These are phyloP conservation scores for Clostera curtula DNA, from an alignment of 2,888 invertebrate species.

Conservation along the genomic window DNA sequence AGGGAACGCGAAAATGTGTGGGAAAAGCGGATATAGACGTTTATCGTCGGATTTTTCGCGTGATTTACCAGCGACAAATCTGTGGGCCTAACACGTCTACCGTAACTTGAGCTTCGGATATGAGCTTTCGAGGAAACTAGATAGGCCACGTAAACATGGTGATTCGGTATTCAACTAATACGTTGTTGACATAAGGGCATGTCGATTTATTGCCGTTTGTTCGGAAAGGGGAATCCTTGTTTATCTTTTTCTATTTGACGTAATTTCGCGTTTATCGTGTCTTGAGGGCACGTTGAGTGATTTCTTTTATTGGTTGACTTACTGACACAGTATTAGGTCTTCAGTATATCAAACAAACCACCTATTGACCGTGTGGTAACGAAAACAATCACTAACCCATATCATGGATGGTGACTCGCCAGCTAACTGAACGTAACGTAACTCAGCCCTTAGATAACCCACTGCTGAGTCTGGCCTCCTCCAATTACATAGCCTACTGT, in stretches of 20 bases:
- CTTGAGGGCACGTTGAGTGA: constrained; percentile 30
- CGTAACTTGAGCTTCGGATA: constrained; percentile 29
- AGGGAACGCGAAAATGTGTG: constrained; percentile 71
- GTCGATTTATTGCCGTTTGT: constrained; percentile 67
- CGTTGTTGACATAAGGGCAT: constrained; percentile 64
- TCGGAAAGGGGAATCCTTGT: constrained; percentile 58
- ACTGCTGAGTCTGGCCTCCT: no score
- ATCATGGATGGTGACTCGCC: no score
- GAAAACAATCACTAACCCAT: no score
- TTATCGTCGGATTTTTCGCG: constrained; percentile 72
- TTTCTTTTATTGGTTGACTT: constrained; percentile 22
- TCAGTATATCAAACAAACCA: no score
- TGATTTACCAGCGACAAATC: constrained; percentile 71
- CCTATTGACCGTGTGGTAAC: no score
- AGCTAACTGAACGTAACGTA: no score
- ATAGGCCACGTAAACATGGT: constrained; percentile 32
- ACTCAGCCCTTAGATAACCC: no score
- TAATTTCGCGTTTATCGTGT: constrained; percentile 45
- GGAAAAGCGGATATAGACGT: constrained; percentile 74
- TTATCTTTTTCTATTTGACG: constrained; percentile 61
- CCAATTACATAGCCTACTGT: no score
- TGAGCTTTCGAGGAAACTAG: constrained; percentile 5
- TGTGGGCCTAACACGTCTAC: constrained; percentile 50
- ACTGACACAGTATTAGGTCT: constrained; percentile 8
- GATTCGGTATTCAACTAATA: constrained; percentile 52